phyloP scores from a whole-genome alignment of 37 sponge, comb jelly and placozoan species.

The Spongilla lacustris region DNA sequence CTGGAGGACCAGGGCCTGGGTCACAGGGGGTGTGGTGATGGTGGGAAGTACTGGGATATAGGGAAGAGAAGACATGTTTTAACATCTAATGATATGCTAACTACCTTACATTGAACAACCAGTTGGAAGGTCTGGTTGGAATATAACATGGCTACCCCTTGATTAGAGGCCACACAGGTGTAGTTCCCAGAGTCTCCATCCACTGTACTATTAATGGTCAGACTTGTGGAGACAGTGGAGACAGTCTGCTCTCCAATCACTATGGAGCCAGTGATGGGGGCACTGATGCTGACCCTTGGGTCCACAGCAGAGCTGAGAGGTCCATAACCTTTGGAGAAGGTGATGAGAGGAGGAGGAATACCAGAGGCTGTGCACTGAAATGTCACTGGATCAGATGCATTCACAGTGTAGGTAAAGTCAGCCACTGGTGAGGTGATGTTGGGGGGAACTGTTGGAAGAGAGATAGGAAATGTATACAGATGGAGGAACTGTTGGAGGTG shows the following conservation, averaged over 20 bases:
- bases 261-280: not conserved
- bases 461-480: not conserved
- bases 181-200: conserved; percentile 53
- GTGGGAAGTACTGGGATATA: conserved; percentile 41
- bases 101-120: conserved; percentile 42
- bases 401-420: not conserved
- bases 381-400: conserved; percentile 20
- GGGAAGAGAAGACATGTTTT: not conserved
- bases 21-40: conserved; percentile 7
- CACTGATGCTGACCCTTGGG: not conserved
- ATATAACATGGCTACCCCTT: conserved; percentile 4
- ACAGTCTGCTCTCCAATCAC: conserved; percentile 22
- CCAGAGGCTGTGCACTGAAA: conserved; percentile 53
- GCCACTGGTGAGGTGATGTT: not conserved
- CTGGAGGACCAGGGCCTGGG: conserved; percentile 19
- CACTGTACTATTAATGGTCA: not conserved
- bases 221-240: not conserved
- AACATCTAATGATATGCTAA: too few species aligned
- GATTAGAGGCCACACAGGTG: conserved; percentile 39
- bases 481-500: not conserved
- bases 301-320: not conserved
- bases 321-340: conserved; percentile 1
- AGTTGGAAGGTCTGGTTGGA: conserved; percentile 13
- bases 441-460: conserved; percentile 5
- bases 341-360: conserved; percentile 38